Conservation (phyloP, 2,113 vertebrate species). For the Vombatus ursinus region DNA sequence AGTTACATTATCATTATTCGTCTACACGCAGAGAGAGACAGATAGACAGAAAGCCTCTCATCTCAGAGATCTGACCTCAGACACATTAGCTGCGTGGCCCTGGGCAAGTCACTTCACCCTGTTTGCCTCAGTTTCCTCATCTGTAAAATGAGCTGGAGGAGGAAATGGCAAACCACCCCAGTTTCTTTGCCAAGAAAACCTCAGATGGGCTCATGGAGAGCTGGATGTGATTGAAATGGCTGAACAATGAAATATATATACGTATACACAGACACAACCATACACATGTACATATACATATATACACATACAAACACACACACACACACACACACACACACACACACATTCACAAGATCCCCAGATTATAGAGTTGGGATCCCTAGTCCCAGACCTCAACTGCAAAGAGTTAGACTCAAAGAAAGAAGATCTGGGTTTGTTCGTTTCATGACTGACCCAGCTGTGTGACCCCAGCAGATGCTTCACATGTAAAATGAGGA, state of each 20-base stretch:
- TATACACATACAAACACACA: no score
- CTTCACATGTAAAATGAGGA: background rate
- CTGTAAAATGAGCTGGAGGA: background rate
- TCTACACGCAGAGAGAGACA: background rate
- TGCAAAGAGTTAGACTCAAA: background rate
- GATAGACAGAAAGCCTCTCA: no score
- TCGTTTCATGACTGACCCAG: background rate
- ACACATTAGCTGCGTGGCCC: background rate
- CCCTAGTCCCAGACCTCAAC: background rate
- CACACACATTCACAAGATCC: background rate
- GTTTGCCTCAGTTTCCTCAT: background rate
- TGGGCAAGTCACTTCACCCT: background rate
- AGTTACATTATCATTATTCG: background rate
- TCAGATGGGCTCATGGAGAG: background rate
- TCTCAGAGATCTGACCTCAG: background rate
- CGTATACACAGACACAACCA: background rate
- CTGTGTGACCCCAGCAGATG: background rate
- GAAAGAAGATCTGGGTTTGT: background rate
- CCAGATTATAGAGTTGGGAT: background rate
- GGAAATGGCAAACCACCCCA: background rate
- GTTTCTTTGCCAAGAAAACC: background rate
- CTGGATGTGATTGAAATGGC: no score
- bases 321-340: no score
- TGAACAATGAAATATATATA: background rate
- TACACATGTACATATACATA: background rate